Evolutionary conservation across 2,888 invertebrate species (phyloP).

Genomic region (Saturnia japonica): DNA sequence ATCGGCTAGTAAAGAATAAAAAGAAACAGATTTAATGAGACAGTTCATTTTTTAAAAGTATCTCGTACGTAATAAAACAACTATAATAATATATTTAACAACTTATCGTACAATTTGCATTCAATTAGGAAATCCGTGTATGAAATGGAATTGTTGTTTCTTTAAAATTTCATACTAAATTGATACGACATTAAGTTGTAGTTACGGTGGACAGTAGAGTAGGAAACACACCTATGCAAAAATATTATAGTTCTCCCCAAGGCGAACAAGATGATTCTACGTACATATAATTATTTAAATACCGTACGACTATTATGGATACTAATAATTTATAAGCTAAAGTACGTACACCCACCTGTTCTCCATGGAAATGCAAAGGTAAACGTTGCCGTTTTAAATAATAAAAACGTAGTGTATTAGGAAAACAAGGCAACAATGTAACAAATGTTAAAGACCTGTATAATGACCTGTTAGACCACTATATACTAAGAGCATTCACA

Average conservation of each 20-base stretch:
- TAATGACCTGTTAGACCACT: not conserved
- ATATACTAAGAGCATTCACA: not conserved
- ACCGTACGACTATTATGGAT: not conserved
- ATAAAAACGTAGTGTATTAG: not conserved
- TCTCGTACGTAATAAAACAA: not conserved
- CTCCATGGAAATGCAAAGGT: constrained; percentile 12
- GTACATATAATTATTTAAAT: constrained; percentile 2
- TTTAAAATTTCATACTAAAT: not conserved
- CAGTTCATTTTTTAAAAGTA: not conserved
- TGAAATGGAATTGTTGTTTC: constrained; percentile 7
- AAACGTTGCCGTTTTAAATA: constrained; percentile 2
- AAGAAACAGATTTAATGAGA: not conserved
- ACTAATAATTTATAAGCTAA: constrained; percentile 6
- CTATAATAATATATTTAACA: not conserved
- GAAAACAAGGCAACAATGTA: not conserved
- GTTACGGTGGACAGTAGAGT: not conserved
- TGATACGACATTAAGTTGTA: not conserved
- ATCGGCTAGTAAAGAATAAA: too few species aligned
- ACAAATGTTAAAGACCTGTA: not conserved
- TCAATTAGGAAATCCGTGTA: not conserved
- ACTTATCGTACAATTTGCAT: constrained; percentile 11
- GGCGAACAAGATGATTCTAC: not conserved
- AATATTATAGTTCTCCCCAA: not conserved
- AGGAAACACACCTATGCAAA: constrained; percentile 1
- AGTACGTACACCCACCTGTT: not conserved